Evolutionary conservation across 2,888 invertebrate genomes (phyloP).

Genomic region (Polydrusus tereticollis): DNA sequence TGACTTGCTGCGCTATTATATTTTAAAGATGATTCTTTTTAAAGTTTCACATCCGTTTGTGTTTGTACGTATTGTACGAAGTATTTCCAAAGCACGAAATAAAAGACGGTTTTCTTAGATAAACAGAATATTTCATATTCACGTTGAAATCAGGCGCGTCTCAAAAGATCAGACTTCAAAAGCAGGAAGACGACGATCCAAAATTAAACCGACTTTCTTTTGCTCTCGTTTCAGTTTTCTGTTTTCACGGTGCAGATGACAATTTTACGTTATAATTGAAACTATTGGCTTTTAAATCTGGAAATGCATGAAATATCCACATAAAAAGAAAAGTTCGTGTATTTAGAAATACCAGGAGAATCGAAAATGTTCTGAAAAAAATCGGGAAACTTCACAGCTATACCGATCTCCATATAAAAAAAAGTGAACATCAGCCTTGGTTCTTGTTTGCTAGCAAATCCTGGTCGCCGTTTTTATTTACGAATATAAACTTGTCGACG

Average conservation of each 20-base stretch:
- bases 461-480: neutral
- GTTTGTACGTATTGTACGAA: neutral
- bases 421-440: no score
- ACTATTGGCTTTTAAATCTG: conserved; percentile 20
- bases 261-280: conserved; percentile 41
- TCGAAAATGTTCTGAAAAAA: no score
- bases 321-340: neutral
- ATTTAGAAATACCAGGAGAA: neutral
- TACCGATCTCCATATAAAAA: no score
- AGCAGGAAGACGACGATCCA: conserved; percentile 45
- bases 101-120: neutral
- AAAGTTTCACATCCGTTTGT: no score
- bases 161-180: conserved; percentile 19
- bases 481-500: neutral
- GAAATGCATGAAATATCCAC: neutral
- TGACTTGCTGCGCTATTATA: no score
- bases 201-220: conserved; percentile 45
- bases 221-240: conserved; percentile 36
- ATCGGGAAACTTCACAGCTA: no score
- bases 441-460: neutral
- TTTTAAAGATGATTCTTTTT: no score
- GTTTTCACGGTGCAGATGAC: conserved; percentile 37
- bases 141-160: neutral
- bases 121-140: conserved; percentile 9
- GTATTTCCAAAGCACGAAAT: neutral